Evolutionary conservation across 2,888 invertebrate species (phyloP).

Genomic region (Eulithis testata): DNA sequence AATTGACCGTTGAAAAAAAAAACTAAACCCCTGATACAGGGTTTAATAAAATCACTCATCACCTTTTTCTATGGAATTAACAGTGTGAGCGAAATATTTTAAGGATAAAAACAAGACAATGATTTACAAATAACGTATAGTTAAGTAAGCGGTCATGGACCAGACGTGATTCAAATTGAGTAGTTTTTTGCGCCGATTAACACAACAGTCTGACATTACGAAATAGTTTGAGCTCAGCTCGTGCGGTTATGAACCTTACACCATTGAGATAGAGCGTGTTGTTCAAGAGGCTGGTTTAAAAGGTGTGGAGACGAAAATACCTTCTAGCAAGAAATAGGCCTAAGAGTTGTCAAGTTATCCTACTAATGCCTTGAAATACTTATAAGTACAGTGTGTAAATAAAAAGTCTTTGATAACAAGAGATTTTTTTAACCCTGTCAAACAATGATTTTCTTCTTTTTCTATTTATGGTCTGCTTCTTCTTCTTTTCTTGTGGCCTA

Average conservation of each 20-base stretch:
- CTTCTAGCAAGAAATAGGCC: constrained; percentile 16
- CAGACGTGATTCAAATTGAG: constrained; percentile 42
- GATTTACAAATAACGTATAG: background rate
- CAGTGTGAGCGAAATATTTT: too few relatives aligned
- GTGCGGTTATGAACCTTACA: constrained; percentile 18
- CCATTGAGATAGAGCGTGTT: constrained; percentile 12
- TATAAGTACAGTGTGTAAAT: too few relatives aligned
- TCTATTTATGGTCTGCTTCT: too few relatives aligned
- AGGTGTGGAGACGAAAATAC: constrained; percentile 24
- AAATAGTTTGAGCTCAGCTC: constrained; percentile 22
- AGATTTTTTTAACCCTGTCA: too few relatives aligned
- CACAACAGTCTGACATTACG: constrained; percentile 34
- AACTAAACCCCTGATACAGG: too few relatives aligned
- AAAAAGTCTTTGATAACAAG: too few relatives aligned
- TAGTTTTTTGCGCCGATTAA: constrained; percentile 39
- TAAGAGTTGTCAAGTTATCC: constrained; percentile 15
- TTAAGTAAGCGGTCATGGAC: constrained; percentile 37
- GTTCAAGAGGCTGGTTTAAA: background rate
- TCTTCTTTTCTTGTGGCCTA: too few relatives aligned
- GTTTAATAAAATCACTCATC: too few relatives aligned
- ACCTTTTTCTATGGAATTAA: too few relatives aligned
- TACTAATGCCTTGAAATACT: constrained; percentile 8
- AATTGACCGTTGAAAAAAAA: too few relatives aligned
- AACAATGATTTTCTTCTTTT: too few relatives aligned
- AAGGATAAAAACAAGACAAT: too few relatives aligned